Conservation (phyloP, 1,140 invertebrate species). For the Orussus abietinus region DNA sequence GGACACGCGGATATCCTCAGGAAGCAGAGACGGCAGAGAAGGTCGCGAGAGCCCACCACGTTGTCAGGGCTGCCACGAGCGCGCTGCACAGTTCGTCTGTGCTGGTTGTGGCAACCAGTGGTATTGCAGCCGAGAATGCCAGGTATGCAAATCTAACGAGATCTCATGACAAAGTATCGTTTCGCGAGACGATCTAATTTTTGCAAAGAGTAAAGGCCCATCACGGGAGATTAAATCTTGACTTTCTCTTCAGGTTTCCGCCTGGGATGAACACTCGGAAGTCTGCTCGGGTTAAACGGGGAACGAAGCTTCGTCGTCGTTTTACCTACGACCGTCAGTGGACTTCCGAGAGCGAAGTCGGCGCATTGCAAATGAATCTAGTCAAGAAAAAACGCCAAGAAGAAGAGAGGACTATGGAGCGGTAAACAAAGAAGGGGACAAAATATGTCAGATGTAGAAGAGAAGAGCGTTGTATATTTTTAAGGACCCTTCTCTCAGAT, state of each 20-base stretch:
- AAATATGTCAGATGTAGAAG: no score
- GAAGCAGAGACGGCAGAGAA: slow-evolving; percentile 41
- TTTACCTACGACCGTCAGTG: slow-evolving; percentile 14
- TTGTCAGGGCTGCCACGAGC: slow-evolving; percentile 77
- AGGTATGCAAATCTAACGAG: no score
- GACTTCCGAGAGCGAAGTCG: slow-evolving; percentile 20
- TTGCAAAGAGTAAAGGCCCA: no score
- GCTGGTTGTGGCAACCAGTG: slow-evolving; percentile 84
- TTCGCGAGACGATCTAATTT: no score
- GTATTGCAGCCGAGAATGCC: slow-evolving; percentile 86
- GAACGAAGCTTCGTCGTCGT: slow-evolving; percentile 12
- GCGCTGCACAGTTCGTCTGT: slow-evolving; percentile 78
- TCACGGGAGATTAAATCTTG: no score
- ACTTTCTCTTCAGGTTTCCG: slow-evolving; percentile 62
- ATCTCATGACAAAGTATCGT: no score
- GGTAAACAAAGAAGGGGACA: slow-evolving; percentile 12
- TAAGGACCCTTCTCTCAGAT: slow-evolving; percentile 23
- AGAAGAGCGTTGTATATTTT: slow-evolving; percentile 25
- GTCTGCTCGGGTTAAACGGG: slow-evolving; percentile 66
- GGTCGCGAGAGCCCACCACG: slow-evolving; percentile 46
- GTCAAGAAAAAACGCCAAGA: slow-evolving; percentile 38
- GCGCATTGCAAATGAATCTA: slow-evolving; percentile 42
- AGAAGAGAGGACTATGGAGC: slow-evolving; percentile 19
- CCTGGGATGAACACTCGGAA: slow-evolving; percentile 83
- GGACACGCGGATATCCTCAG: slow-evolving; percentile 41